A percentile compares a stretch with the other conserved stretches of the same genome.
Conservation (phyloP, 2,888 invertebrate species). For the Nephrotoma appendiculata region DNA sequence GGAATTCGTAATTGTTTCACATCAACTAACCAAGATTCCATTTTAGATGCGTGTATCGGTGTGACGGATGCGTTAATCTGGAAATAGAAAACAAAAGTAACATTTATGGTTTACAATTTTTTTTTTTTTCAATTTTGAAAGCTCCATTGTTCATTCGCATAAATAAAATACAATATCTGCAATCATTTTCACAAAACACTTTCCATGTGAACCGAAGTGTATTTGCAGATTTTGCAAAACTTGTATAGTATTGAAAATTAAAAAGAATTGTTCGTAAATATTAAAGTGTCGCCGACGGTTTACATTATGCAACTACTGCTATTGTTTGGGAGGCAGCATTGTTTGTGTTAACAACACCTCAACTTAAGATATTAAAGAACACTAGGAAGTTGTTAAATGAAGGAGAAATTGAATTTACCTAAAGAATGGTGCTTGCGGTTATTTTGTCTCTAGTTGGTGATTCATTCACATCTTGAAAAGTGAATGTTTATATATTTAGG, state of each 20-base stretch:
- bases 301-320: neutral
- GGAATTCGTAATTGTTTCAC: constrained; percentile 73
- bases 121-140: neutral
- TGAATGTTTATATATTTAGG: neutral
- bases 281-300: neutral
- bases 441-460: neutral
- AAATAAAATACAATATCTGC: neutral
- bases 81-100: neutral
- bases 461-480: neutral
- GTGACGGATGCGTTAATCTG: neutral
- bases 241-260: neutral
- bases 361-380: neutral
- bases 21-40: constrained; percentile 77
- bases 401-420: neutral
- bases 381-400: neutral
- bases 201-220: neutral
- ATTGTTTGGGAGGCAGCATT: neutral
- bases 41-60: constrained; percentile 20
- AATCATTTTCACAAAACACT: neutral
- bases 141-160: neutral
- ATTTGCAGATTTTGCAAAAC: neutral
- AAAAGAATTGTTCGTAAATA: neutral
- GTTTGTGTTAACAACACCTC: neutral
- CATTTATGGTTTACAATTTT: neutral
- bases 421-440: neutral